Evolutionary conservation across 1,140 invertebrate genomes (phyloP).

Genomic region (Drosophila paulistorum): DNA sequence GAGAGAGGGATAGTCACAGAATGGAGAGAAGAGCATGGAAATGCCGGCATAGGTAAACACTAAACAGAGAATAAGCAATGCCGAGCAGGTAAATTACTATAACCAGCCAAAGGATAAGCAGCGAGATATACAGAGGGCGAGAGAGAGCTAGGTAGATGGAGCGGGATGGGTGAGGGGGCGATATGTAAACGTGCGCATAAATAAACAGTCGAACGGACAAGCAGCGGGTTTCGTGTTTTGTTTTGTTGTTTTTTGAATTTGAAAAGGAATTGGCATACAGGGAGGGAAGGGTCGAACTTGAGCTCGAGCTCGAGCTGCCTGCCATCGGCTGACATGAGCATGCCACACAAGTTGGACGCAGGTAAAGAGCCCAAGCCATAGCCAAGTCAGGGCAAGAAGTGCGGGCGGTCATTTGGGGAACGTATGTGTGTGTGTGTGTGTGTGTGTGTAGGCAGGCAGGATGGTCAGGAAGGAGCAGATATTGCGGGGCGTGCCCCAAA

Average conservation of each 20-base stretch:
- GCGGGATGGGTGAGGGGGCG: constrained; percentile 22
- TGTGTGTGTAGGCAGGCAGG: neutral
- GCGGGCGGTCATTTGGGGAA: constrained; percentile 7
- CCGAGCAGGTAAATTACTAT: constrained; percentile 67
- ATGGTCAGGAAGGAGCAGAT: neutral
- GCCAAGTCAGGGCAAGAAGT: neutral
- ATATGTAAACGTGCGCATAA: constrained; percentile 63
- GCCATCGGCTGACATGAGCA: constrained; percentile 62
- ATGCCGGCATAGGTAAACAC: constrained; percentile 48
- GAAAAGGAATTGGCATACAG: constrained; percentile 59
- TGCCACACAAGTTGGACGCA: constrained; percentile 66
- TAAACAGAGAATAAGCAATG: constrained; percentile 34
- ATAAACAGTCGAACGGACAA: constrained; percentile 48
- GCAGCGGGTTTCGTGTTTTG: constrained; percentile 55
- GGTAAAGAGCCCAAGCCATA: constrained; percentile 27
- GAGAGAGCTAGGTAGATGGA: neutral
- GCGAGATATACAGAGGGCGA: neutral
- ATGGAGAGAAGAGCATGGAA: constrained; percentile 20
- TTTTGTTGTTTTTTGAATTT: constrained; percentile 57
- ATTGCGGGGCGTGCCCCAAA: constrained; percentile 3
- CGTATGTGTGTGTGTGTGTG: neutral
- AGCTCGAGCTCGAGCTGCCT: constrained; percentile 13
- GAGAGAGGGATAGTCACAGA: constrained; percentile 1
- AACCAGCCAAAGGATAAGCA: constrained; percentile 35
- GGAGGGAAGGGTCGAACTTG: constrained; percentile 7